These are phyloP conservation scores for Bradypodion pumilum DNA, from an alignment of 2,797 vertebrate species.

Conservation along the genomic window DNA sequence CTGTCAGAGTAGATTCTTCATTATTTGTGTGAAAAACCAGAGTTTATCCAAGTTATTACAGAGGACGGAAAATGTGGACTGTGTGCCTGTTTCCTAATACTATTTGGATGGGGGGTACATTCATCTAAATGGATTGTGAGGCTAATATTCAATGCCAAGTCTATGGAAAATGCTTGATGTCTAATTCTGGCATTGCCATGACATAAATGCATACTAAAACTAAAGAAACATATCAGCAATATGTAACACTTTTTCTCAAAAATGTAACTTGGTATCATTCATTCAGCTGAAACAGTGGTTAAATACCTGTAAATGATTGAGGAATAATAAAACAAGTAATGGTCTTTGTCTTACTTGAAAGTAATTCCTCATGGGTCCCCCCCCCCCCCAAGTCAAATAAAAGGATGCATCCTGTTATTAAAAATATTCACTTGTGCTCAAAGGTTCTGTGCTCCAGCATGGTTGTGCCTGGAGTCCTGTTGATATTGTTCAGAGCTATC, in stretches of 20 bases:
- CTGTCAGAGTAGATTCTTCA: not conserved
- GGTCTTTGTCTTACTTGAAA: not conserved
- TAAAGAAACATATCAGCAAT: slow-evolving; percentile 12
- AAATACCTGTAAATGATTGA: not conserved
- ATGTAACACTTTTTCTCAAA: not conserved
- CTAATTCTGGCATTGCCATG: slow-evolving; percentile 25
- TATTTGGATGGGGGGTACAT: not conserved
- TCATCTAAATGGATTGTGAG: not conserved
- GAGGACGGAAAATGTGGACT: not conserved
- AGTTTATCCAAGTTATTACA: not conserved
- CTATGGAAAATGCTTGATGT: slow-evolving; percentile 4
- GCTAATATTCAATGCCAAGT: not conserved
- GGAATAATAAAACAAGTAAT: not conserved
- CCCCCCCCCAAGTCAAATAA: too few species aligned
- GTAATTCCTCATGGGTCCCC: not conserved
- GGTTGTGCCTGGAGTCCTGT: too few species aligned
- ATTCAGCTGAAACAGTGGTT: not conserved
- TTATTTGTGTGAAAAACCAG: not conserved
- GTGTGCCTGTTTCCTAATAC: not conserved
- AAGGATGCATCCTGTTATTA: too few species aligned
- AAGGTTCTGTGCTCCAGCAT: too few species aligned
- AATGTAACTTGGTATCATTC: not conserved
- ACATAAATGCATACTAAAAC: slow-evolving; percentile 17
- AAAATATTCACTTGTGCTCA: too few species aligned
- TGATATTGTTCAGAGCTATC: too few species aligned